Base-by-base conservation (phyloP, 2,888 invertebrate species). In the Melinaea marsaeus region DNA sequence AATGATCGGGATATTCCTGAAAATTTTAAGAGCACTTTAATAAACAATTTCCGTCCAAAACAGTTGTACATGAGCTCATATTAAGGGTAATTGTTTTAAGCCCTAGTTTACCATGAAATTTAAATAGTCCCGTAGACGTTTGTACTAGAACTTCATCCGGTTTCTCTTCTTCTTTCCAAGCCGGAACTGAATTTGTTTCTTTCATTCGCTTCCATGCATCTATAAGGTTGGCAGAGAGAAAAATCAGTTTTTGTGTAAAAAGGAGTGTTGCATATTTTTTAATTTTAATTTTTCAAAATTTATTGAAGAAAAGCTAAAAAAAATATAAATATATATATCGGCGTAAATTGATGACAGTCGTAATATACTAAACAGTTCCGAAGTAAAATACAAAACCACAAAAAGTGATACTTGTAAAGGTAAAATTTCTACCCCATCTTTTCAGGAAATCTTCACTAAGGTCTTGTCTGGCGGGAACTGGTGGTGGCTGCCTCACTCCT, bases 121-220 rank as follows among this genome's bases (percentile, higher is more conserved):
- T 93, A 80, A 96, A 95, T 45, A 96, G 94, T 0, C 97, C 96
- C 0, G 94, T 95, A 0, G 96, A 94, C 0, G 96, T 96, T 77
- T 95, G 95, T 0, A 97, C 95, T 58, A 96, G 88, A 5, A 97
- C 94, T 79, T 96, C 96, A 72, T 87, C 85, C 22, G 86, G 85
- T 64, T 88, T 86, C 1, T 84, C 80, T 58, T 88, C 85, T 47
- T 86, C 79, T 69, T 89, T 86, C 81, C 90, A 92, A 6, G 91
- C 82, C 33, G 92, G 92, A 1, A 92, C 91, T 0, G 92, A 91
- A 64, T 92, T 93, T 0, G 91, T 90, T 55, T 93, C 92, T 79
- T 95, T 95, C 79, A 95, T 93, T 69, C 93, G 93, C 76, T 95
- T 95, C 97, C 97, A 97, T 85, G 95, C 95, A 75, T 96, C 93